Evolutionary conservation across 2,797 vertebrate genomes (phyloP), one percentile per base, ranked within the genome.

Genomic region (Enteromius anoplus): DNA sequence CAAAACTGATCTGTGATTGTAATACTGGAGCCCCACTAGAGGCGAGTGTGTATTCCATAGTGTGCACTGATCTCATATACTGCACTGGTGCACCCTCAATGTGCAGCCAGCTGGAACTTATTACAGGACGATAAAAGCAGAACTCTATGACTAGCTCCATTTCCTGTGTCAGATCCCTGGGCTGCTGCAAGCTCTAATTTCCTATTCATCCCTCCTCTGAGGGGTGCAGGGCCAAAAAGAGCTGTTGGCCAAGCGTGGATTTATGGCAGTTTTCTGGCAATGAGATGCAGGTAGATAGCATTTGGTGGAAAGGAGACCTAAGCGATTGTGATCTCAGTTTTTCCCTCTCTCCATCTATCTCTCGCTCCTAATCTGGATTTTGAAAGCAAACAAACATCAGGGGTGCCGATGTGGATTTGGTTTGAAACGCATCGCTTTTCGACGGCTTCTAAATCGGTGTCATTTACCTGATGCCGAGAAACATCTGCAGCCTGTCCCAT

Each of bases 61-160:
- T 80, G 58, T 75, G 62, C 26, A 62, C 34, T 80, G 42, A 26
- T 84, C 71, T 80, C 53, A n/a, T 80, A 37, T 23, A 58, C 37
- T 19, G 62, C 47, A 23, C 32, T 68, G 40, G 64, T 72, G 65
- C 65, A 58, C 85, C 78, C 64, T 85, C 75, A 51, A 32, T 80
- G 83, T 72, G 84, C 75, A 85, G 82, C 76, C 81, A 85, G 80
- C 78, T 88, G 83, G 88, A 88, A 86, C 83, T 86, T 87, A 88
- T 88, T 88, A 87, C 82, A 83, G 76, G 78, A 60, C 32, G 85
- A 88, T 88, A 86, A 86, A 89, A 81, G 76, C 82, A 79, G 73
- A 75, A 65, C 80, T 72, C 80, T 85, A 65, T 78, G 78, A 81
- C 77, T 42, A 65, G 82, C 84, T 86, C 82, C 75, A 84, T 87